Base-by-base conservation (phyloP, 2,797 vertebrate species). In the Notoglanidium macrostoma region DNA sequence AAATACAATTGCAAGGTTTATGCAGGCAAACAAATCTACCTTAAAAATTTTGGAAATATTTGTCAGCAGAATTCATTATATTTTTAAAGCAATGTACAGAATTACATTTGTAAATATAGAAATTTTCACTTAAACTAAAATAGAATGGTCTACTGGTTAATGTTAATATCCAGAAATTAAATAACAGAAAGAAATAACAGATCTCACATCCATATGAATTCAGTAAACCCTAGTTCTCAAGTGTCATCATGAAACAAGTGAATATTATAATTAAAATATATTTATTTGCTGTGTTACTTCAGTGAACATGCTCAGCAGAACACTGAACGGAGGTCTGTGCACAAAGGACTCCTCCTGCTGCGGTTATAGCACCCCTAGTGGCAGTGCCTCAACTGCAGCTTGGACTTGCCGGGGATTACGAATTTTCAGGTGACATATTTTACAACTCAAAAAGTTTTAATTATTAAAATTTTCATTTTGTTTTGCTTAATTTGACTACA, bases 321-420 rank as follows among this genome's bases (percentile, higher is more conserved):
- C 40, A 46, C 40, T 9, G 32, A 61, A 51, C 51, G 21, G 4
- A 32, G 46, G 44, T 68, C n/a, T 67, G 63, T 5, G 40, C n/a
- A 19, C n/a, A n/a, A 15, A 81, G 23, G 6, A 32, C 63, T 35
- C 1, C 9, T 65, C 8, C 44, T 21, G 15, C n/a, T 51, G 44
- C n/a, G 14, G 32, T 35, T 54, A 67, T 23, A 83, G 46, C 81
- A 14, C 81, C 63, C 19, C 63, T 67, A 68, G 80, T 83, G 81
- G 81, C 44, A 23, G 61, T 51, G 61, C 5, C 68, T 51, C 5
- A 68, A 49, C 40, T 46, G 79, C 44, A 65, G 57, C 40, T 29
- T 65, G 26, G 7, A 63, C 7, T 40, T 59, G 46, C 73, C 51
- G 15, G 46, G 46, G 15, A 74, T 80, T 61, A 23, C 12, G 51